Base-by-base conservation (phyloP, 2,888 invertebrate genomes). In the Priocnemis perturbator region DNA sequence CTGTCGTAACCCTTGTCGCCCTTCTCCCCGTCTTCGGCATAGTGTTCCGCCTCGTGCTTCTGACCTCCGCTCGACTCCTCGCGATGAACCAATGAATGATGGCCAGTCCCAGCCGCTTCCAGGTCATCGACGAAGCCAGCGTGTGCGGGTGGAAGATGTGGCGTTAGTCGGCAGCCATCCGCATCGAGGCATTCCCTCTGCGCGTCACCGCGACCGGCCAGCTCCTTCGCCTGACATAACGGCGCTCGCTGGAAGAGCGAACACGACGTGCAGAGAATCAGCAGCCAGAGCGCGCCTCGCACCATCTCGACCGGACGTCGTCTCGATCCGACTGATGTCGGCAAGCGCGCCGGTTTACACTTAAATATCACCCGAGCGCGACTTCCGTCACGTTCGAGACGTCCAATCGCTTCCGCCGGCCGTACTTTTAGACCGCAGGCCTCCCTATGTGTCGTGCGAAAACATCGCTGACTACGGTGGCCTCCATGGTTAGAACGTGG, bases 1-100 rank as follows among this genome's bases (percentile, higher is more conserved):
- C 82, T 82, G 58, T 87, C 86, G 74, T 88, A 84, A 69, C 91
- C 92, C 0, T 92, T 91, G 52, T 92, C 91, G 45, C 92, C 89
- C 83, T 92, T 87, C 84, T 89, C 76, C 58, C 91, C 81, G 87
- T 91, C 89, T 89, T 91, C 87, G 81, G 93, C 87, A 89, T 92
- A 71, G 89, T 90, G 79, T 81, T 90, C 80, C 87, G 91, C 81
- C 77, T 89, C 81, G 73, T 90, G 83, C 75, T 90, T 81, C 64
- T 90, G 79, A 73, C 90, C 78, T 88, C 91, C 88, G 84, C 91
- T 83, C 3, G 80, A 76, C 45, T 84, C 83, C 11, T 81, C 78
- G 55, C 85, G 83, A 64, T 87, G 86, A 37, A 11, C 7, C 37
- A n/a, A n/a, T n/a, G 7, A 1, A 9, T 83, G 77, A 55, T 82